Evolutionary conservation across 2,888 invertebrate species (phyloP), one percentile per base, ranked within the genome.

Genomic region (Biston betularia): DNA sequence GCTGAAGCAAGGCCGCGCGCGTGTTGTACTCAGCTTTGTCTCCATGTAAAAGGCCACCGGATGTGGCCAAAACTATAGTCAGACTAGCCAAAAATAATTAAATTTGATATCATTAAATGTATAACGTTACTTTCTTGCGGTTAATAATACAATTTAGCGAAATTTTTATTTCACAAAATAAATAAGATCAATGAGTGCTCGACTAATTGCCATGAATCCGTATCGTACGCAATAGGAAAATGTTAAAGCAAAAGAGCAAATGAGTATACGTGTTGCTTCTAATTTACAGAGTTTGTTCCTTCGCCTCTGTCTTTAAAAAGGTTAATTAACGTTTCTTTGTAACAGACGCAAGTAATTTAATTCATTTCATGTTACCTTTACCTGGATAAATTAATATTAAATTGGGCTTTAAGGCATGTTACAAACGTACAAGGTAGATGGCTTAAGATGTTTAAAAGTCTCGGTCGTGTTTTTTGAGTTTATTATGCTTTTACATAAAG

Each of bases 301-400:
- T 49, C 52, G 7, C 48, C 58, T 54, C 33, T 33, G 12, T 55
- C 49, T 62, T 54, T 46, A 49, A 67, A 63, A 58, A 63, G 35
- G 63, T 62, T 67, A 67, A 67, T 67, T 67, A 63, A 63, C 40
- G 58, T 46, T 62, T 62, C 66, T 66, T 54, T 66, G 66, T 66
- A 63, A 44, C 58, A 63, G 49, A 63, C 48, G 54, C 49, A 56
- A 55, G 66, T 58, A 55, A 62, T 63, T 63, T 58, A 67, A 58
- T 63, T 58, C 53, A 52, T 54, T 59, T 44, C 44, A 58, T 35
- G 63, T 58, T 63, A 54, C 54, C 57, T 63, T 63, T 54, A 50
- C 58, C 33, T 61, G 35, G 44, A 55, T 49, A 67, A 67, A 65
- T 63, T 50, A 63, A 62, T 67, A 58, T 57, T 54, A 63, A 67